phyloP scores from a whole-genome alignment of 2,888 invertebrate genomes.

The Drosophila sordidula region DNA sequence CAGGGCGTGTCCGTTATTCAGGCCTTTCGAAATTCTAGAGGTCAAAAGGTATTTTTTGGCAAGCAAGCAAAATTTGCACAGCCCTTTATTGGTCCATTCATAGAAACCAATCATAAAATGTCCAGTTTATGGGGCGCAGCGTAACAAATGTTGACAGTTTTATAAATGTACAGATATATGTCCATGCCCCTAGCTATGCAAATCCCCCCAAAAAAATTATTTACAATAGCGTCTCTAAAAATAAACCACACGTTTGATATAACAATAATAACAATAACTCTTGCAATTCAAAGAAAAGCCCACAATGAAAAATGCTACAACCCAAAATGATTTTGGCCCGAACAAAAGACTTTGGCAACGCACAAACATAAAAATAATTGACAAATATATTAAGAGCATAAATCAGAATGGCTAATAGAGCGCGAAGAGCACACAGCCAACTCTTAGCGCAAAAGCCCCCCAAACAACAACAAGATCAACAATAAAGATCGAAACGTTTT shows the following conservation, averaged over 20 bases:
- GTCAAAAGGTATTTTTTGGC: slow-evolving; percentile 67
- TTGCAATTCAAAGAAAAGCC: slow-evolving; percentile 41
- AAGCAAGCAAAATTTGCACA: slow-evolving; percentile 55
- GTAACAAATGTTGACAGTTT: slow-evolving; percentile 74
- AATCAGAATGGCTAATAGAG: slow-evolving; percentile 76
- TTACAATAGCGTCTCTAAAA: slow-evolving; percentile 50
- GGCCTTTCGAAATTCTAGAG: slow-evolving; percentile 72
- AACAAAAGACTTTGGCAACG: slow-evolving; percentile 68
- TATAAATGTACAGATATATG: slow-evolving; percentile 30
- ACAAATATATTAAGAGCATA: slow-evolving; percentile 80
- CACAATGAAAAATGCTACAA: slow-evolving; percentile 47
- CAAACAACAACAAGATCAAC: slow-evolving; percentile 34
- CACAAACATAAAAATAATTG: slow-evolving; percentile 75
- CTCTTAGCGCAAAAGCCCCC: slow-evolving; percentile 42
- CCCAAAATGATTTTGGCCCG: slow-evolving; percentile 46
- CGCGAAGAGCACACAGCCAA: slow-evolving; percentile 65
- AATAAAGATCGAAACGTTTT: slow-evolving; percentile 63
- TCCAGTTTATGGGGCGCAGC: slow-evolving; percentile 59
- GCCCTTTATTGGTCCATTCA: slow-evolving; percentile 33
- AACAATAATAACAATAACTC: slow-evolving; percentile 44
- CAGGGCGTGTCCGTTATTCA: slow-evolving; percentile 63
- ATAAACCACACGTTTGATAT: slow-evolving; percentile 44
- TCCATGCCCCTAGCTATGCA: slow-evolving; percentile 49
- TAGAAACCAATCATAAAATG: slow-evolving; percentile 59
- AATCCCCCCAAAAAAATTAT: slow-evolving; percentile 42